Conservation (phyloP, 2,888 invertebrate genomes). For the Cantharis flavilabris region DNA sequence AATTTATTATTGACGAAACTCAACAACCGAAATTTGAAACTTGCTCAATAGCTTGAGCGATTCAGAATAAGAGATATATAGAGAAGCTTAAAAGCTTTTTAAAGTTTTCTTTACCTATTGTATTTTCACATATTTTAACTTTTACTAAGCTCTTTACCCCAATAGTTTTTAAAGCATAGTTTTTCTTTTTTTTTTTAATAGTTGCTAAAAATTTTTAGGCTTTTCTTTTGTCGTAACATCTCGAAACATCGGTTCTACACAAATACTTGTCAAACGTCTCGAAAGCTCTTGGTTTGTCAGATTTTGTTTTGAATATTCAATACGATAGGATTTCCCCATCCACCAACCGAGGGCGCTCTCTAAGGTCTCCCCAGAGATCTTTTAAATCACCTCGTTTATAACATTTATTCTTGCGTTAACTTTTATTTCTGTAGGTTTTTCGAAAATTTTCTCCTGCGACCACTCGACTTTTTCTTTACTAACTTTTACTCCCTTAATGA, state of each 20-base stretch:
- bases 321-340: not conserved
- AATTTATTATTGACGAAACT: constrained; percentile 8
- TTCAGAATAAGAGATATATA: constrained; percentile 3
- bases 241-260: not conserved
- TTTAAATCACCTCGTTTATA: not conserved
- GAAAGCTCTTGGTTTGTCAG: not conserved
- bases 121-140: not conserved
- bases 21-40: constrained; percentile 12
- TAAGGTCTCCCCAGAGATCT: not conserved
- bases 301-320: not conserved
- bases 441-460: too few relatives aligned
- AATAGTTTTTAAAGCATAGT: not conserved
- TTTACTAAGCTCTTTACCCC: not conserved
- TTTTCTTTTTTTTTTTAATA: not conserved
- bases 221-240: not conserved
- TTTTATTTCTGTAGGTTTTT: not conserved
- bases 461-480: too few relatives aligned
- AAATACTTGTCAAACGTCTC: not conserved
- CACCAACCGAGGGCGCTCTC: not conserved
- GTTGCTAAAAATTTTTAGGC: not conserved
- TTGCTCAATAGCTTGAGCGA: constrained; percentile 12
- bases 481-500: too few relatives aligned
- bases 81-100: constrained; percentile 13
- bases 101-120: constrained; percentile 4
- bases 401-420: not conserved